Conservation (phyloP, 2,888 invertebrate species). For the Gastracanthus pulcherrimus region DNA sequence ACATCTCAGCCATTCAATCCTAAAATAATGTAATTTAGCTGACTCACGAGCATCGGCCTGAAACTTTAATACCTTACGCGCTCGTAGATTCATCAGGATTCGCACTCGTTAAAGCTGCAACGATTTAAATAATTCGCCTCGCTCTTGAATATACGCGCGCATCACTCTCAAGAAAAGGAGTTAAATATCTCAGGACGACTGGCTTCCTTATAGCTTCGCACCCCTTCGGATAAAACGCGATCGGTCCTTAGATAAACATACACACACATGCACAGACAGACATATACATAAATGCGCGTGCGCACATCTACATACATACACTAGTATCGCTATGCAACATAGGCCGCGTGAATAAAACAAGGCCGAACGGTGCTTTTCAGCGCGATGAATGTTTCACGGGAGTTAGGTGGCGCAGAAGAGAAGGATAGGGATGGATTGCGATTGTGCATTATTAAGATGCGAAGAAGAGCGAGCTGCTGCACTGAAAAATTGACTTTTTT, state of each 20-base stretch:
- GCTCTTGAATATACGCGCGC: background rate
- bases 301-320: no score
- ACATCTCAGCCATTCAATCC: background rate
- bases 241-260: background rate
- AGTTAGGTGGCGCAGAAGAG: background rate
- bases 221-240: background rate
- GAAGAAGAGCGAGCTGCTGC: background rate
- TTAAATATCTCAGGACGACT: no score
- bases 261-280: background rate
- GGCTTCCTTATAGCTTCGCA: background rate
- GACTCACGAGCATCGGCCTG: background rate
- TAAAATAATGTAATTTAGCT: background rate
- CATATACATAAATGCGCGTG: no score
- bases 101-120: background rate
- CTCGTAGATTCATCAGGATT: background rate
- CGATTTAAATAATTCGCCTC: background rate
- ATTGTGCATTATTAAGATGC: slow-evolving; percentile 17
- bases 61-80: background rate
- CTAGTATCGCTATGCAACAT: no score
- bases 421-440: slow-evolving; percentile 28
- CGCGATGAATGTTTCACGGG: slow-evolving; percentile 29
- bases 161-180: no score
- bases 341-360: slow-evolving; percentile 35
- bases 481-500: slow-evolving; percentile 23
- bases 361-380: background rate